Conservation (phyloP, 2,888 invertebrate species). For the Pammene aurita region DNA sequence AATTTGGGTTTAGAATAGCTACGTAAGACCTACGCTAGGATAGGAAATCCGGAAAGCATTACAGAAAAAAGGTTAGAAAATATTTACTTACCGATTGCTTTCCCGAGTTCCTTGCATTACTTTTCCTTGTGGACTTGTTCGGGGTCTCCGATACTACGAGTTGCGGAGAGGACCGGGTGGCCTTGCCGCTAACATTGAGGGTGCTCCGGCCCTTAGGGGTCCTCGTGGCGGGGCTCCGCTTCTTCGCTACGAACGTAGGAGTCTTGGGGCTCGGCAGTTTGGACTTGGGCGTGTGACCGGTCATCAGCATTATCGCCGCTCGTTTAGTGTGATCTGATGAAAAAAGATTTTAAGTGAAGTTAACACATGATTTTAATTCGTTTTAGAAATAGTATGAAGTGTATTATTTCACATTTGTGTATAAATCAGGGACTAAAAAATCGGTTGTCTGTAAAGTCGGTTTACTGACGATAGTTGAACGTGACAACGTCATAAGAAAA, state of each 20-base stretch:
- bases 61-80: too few relatives aligned
- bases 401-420: too few relatives aligned
- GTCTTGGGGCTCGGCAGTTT: slow-evolving; percentile 43
- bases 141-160: not conserved
- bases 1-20: too few relatives aligned
- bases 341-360: not conserved
- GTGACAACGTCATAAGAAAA: too few relatives aligned
- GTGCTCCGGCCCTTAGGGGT: not conserved
- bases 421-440: too few relatives aligned
- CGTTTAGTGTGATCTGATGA: slow-evolving; percentile 73
- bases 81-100: slow-evolving; percentile 34
- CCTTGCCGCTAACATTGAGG: not conserved
- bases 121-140: slow-evolving; percentile 1
- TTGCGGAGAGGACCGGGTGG: not conserved
- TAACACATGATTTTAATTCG: too few relatives aligned
- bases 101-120: not conserved
- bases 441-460: too few relatives aligned
- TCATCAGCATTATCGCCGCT: slow-evolving; percentile 75
- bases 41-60: too few relatives aligned
- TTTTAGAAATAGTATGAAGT: too few relatives aligned
- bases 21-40: too few relatives aligned
- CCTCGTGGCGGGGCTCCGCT: slow-evolving; percentile 1
- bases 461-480: too few relatives aligned
- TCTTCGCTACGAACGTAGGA: slow-evolving; percentile 10
- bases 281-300: slow-evolving; percentile 66